Evolutionary conservation across 2,888 invertebrate species (phyloP).

Genomic region (Omphaloscelis lunosa): DNA sequence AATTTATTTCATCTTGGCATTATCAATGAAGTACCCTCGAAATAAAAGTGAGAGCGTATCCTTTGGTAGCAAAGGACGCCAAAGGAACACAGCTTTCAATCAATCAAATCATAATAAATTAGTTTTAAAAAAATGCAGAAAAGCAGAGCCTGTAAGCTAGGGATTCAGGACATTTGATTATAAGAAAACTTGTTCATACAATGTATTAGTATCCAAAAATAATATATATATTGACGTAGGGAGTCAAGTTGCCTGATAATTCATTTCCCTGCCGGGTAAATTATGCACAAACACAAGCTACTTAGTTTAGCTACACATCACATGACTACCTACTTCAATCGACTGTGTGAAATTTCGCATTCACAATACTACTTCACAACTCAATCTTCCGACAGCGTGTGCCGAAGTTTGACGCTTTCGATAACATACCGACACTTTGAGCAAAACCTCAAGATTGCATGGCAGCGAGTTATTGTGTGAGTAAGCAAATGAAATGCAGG

Average conservation of each 20-base stretch:
- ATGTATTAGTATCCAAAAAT: too few species aligned
- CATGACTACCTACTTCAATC: not conserved
- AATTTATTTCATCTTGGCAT: not conserved
- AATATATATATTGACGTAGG: too few species aligned
- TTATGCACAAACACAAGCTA: not conserved
- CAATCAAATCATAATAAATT: not conserved
- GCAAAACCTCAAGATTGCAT: conserved; percentile 29
- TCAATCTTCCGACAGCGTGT: conserved; percentile 27
- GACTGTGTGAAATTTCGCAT: conserved; percentile 41
- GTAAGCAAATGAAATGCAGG: conserved; percentile 39
- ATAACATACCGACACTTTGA: conserved; percentile 30
- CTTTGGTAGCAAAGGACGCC: not conserved
- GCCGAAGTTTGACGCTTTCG: conserved; percentile 12
- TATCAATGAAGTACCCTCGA: not conserved
- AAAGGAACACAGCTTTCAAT: not conserved
- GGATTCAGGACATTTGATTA: not conserved
- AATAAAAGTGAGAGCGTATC: not conserved
- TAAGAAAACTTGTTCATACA: not conserved
- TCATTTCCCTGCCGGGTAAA: not conserved
- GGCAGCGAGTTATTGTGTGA: conserved; percentile 28
- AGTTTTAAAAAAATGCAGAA: not conserved
- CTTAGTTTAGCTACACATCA: not conserved
- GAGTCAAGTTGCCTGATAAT: too few species aligned
- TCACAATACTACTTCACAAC: conserved; percentile 6
- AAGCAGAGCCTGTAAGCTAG: not conserved